Conservation (phyloP, 2,797 vertebrate species). For the Scomberomorus guttatus region DNA sequence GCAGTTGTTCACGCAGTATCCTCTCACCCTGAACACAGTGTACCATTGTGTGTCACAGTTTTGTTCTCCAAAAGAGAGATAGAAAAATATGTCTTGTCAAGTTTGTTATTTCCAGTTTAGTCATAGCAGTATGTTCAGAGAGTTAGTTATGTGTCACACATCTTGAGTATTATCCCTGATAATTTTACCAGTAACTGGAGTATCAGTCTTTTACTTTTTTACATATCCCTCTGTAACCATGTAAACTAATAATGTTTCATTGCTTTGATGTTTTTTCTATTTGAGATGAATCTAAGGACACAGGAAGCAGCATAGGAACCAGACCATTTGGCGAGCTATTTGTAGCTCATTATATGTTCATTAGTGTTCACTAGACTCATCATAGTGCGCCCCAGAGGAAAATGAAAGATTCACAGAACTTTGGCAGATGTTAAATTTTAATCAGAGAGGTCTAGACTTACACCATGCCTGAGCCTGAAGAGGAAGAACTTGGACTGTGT, state of each 20-base stretch:
- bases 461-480: constrained; percentile 18
- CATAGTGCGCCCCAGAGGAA: constrained; percentile 66
- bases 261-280: constrained; percentile 38
- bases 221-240: constrained; percentile 1
- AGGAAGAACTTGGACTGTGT: constrained; percentile 10
- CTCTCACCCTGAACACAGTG: constrained; percentile 29
- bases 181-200: background rate
- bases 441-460: constrained; percentile 71
- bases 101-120: constrained; percentile 1
- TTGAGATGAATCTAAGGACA: constrained; percentile 65
- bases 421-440: constrained; percentile 80
- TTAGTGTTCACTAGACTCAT: constrained; percentile 72
- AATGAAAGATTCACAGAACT: constrained; percentile 81
- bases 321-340: constrained; percentile 76
- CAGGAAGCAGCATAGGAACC: constrained; percentile 66
- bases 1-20: constrained; percentile 40
- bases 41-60: constrained; percentile 5
- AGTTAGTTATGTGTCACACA: background rate
- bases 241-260: constrained; percentile 38
- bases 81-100: background rate
- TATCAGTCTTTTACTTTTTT: background rate
- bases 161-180: background rate
- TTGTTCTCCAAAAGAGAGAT: background rate
- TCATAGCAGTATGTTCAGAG: background rate
- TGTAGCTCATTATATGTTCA: constrained; percentile 81